Evolutionary conservation across 1,140 invertebrate genomes (phyloP), one percentile per base, ranked within the genome.

Genomic region (Drosophila sechellia): DNA sequence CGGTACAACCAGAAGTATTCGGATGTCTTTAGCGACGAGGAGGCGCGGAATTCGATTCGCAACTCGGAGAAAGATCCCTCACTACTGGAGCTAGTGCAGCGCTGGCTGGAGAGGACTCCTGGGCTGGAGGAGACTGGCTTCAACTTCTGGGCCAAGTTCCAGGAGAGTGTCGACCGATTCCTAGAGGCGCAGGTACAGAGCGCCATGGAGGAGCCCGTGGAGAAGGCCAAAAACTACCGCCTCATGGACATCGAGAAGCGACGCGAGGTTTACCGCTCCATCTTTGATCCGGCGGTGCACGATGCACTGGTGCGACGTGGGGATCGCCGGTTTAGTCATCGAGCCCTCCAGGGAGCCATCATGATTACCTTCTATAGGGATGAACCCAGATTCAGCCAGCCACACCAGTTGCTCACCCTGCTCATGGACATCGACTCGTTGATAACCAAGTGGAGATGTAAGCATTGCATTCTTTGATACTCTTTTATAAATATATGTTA

Each of bases 401-500:
- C 98, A 0, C 98, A 98, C 94, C 98, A 99, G 92, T 94, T 99
- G 52, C 94, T 99, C 1, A 97, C 95, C 0, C 94, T 98, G 4
- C 94, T 99, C 1, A 99, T 99, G 97, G 98, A 99, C 91, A 98
- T 99, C 35, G 99, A 99, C 93, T 98, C 98, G 1, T 94, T 99
- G 50, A 97, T 99, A 72, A 99, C 98, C n/a, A 99, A 99, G 93
- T 99, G 99, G 99, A 95, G 99, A 93, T 99, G 98, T 99, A 95
- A 96, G 96, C 94, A 4, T 3, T 8, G 31, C 20, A 22, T 22
- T 22, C 20, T 22, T 22, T 22, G 20, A 22, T 22, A 15, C 1
- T 0, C 17, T 4, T n/a, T 6, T 13, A 40, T 13, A 40, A n/a
- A 5, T 40, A n/a, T n/a, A n/a, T 15, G 0, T 13, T 13, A 39